Conservation (phyloP, 2,797 vertebrate species). For the Acanthurus tractus region DNA sequence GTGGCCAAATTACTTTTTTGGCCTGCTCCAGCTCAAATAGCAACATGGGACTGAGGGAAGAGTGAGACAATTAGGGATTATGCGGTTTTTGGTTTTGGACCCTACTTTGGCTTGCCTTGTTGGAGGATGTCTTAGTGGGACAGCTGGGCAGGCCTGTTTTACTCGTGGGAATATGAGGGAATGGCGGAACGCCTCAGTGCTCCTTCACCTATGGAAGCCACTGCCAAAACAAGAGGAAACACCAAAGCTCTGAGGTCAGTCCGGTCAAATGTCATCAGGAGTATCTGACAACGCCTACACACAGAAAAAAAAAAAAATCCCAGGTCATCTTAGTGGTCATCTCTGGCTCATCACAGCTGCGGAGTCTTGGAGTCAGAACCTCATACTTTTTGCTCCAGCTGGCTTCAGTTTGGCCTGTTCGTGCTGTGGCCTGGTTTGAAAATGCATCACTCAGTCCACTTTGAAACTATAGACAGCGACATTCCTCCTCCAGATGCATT, state of each 20-base stretch:
- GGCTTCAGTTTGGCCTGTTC: neutral
- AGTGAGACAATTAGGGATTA: slow-evolving; percentile 66
- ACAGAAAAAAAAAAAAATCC: slow-evolving; percentile 1
- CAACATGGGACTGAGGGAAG: slow-evolving; percentile 36
- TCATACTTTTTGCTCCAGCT: neutral
- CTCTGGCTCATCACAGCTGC: slow-evolving; percentile 39
- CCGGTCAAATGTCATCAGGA: slow-evolving; percentile 48
- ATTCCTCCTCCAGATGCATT: slow-evolving; percentile 49
- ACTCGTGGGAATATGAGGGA: slow-evolving; percentile 63
- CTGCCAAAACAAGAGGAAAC: slow-evolving; percentile 70
- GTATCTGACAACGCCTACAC: slow-evolving; percentile 53
- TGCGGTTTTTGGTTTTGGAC: slow-evolving; percentile 59
- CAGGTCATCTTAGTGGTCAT: slow-evolving; percentile 36
- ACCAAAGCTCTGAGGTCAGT: slow-evolving; percentile 62
- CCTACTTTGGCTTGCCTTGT: slow-evolving; percentile 38
- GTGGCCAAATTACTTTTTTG: slow-evolving; percentile 40
- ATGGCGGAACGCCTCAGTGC: slow-evolving; percentile 53
- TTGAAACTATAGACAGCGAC: slow-evolving; percentile 38
- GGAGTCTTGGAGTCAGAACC: neutral
- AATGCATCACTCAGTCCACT: slow-evolving; percentile 13
- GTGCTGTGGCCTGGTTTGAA: slow-evolving; percentile 20
- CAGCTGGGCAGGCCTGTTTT: slow-evolving; percentile 69
- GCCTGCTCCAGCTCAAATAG: slow-evolving; percentile 30
- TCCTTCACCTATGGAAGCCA: slow-evolving; percentile 55
- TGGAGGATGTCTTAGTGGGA: slow-evolving; percentile 55